Evolutionary conservation across 2,888 invertebrate genomes (phyloP).

Genomic region (Lamellibrachia columna): DNA sequence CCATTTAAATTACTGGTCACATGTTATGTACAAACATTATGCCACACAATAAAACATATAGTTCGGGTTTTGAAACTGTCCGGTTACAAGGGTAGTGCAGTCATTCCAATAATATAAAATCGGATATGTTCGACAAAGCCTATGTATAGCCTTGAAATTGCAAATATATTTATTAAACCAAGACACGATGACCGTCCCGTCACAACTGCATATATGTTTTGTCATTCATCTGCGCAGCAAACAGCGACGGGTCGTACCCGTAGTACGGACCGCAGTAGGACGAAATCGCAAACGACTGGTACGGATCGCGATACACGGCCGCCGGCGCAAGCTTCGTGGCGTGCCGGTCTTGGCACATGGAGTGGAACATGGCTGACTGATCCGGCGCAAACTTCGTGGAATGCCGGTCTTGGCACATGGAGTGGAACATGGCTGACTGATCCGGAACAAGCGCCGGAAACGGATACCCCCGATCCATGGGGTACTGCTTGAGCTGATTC

Average conservation of each 20-base stretch:
- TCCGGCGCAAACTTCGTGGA: not conserved
- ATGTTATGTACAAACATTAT: not conserved
- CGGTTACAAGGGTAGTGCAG: not conserved
- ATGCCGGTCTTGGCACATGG: not conserved
- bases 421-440: not conserved
- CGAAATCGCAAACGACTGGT: not conserved
- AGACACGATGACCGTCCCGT: not conserved
- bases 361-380: not conserved
- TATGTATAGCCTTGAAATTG: not conserved
- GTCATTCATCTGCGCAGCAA: not conserved
- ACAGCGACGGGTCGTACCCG: not conserved
- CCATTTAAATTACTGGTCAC: not conserved
- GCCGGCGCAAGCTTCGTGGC: not conserved
- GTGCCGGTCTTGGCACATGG: not conserved
- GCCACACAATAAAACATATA: not conserved
- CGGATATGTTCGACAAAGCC: not conserved
- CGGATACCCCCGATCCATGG: not conserved
- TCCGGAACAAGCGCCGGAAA: slow-evolving; percentile 9
- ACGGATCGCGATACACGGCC: not conserved
- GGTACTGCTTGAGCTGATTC: not conserved
- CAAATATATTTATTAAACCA: too few relatives aligned
- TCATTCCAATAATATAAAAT: not conserved
- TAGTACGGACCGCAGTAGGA: not conserved
- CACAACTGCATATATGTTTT: not conserved
- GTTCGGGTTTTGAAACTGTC: not conserved